Evolutionary conservation across 2,888 invertebrate genomes (phyloP), one percentile per base, ranked within the genome.

Genomic region (Portevinia maculata): DNA sequence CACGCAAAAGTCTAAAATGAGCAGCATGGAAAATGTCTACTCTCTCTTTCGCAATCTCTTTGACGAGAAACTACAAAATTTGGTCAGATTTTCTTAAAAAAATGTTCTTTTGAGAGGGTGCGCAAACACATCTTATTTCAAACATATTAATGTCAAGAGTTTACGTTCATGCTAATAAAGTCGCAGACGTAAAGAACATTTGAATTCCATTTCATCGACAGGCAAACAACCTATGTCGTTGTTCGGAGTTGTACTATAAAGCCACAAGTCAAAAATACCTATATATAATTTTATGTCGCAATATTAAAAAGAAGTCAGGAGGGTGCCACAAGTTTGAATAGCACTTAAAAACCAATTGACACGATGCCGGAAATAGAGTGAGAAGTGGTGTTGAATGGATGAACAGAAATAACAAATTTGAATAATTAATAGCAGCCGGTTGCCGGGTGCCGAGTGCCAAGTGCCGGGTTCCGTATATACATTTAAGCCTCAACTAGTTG

Each of bases 331-430:
- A 50, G 39, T 48, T 39, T 50, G 17, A 32, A 53, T 41, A 46
- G 34, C 67, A 44, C 34, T 64, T 64, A 50, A 55, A 44, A 55
- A 55, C 30, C 24, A 44, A 34, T 67, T 46, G 24, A 67, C 34
- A 67, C 24, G 44, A 15, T 55, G 44, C 55, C 67, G 67, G 67
- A 67, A 44, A 44, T 53, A 55, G 44, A 67, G 13, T 21, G 21
- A 57, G 21, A 24, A 24, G 24, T 4, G 24, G 21, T 11, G 39
- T 52, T 21, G 19, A 39, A 30, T 30, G 9, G 41, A 30, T 13
- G 39, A 39, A 21, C 37, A 11, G 37, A 9, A 37, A 6, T 24
- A 48, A 34, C 39, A 24, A 39, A 55, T 15, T 21, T 21, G n/a
- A 64, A 41, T 15, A 13, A 39, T 39, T 15, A 15, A 39, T 39